phyloP scores from a whole-genome alignment of 1,140 invertebrate species.

The Pemphigus obesinymphae region DNA sequence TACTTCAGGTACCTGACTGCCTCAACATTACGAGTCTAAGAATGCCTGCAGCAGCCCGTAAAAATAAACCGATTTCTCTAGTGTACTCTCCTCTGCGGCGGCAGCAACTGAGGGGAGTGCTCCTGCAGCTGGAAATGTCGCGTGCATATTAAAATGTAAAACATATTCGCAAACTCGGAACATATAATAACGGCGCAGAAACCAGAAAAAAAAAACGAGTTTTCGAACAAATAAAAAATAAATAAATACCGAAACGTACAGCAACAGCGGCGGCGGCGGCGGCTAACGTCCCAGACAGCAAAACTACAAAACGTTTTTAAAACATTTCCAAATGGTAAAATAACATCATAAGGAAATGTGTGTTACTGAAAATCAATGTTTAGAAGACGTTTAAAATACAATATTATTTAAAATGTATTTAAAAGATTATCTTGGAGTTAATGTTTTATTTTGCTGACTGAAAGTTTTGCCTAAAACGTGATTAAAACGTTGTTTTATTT shows the following conservation, averaged over 20 bases:
- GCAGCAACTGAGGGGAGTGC: neutral
- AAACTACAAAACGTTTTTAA: too few relatives aligned
- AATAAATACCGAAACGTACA: neutral
- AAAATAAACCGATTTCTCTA: slow-evolving; percentile 27
- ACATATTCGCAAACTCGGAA: neutral
- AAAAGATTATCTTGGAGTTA: too few relatives aligned
- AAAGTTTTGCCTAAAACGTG: too few relatives aligned
- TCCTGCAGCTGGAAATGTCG: slow-evolving; percentile 1
- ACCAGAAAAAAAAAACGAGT: neutral
- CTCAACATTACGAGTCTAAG: slow-evolving; percentile 30
- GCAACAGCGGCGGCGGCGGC: neutral
- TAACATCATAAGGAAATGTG: too few relatives aligned
- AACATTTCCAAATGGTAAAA: too few relatives aligned
- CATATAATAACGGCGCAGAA: neutral
- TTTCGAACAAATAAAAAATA: neutral
- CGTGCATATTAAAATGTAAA: neutral
- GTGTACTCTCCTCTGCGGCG: neutral
- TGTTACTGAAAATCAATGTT: too few relatives aligned
- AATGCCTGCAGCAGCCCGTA: slow-evolving; percentile 38
- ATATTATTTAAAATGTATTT: too few relatives aligned
- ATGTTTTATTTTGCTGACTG: too few relatives aligned
- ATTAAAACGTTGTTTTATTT: too few relatives aligned
- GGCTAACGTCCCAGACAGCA: neutral
- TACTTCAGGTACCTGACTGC: slow-evolving; percentile 96
- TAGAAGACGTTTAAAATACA: too few relatives aligned